These are phyloP conservation scores for Drosophila kikkawai DNA, from an alignment of 1,140 invertebrate genomes.

Conservation along the genomic window DNA sequence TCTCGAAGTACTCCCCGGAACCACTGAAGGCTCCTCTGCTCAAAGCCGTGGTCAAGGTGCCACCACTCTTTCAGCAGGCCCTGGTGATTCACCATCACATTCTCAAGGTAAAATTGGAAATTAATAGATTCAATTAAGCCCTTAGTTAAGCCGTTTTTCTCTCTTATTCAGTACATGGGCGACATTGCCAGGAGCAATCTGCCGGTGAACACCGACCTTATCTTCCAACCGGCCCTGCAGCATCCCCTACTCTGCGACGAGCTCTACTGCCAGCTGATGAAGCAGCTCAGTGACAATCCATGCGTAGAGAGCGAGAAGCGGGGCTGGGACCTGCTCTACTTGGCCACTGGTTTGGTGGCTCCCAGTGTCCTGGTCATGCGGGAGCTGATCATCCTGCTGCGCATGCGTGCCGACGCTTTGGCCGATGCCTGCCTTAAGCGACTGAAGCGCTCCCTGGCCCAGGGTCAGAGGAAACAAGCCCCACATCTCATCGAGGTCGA, in stretches of 20 bases:
- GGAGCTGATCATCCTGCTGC: slow-evolving; percentile 90
- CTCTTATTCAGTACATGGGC: slow-evolving; percentile 91
- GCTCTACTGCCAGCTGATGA: slow-evolving; percentile 97
- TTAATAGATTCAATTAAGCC: no score
- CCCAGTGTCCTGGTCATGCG: slow-evolving; percentile 88
- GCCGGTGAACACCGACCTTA: slow-evolving; percentile 92
- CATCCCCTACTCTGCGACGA: slow-evolving; percentile 94
- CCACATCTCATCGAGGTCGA: slow-evolving; percentile 97
- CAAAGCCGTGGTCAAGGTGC: slow-evolving; percentile 91
- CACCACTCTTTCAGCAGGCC: slow-evolving; percentile 91
- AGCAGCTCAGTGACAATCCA: slow-evolving; percentile 95
- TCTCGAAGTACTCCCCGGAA: slow-evolving; percentile 94
- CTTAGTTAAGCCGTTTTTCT: not conserved
- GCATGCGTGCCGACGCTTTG: slow-evolving; percentile 91
- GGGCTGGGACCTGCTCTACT: slow-evolving; percentile 97
- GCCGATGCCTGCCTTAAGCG: slow-evolving; percentile 93
- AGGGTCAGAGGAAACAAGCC: slow-evolving; percentile 93
- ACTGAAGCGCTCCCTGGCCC: slow-evolving; percentile 91
- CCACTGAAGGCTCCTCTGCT: slow-evolving; percentile 94
- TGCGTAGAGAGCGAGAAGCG: slow-evolving; percentile 93
- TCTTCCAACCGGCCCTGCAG: slow-evolving; percentile 93
- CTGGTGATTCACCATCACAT: slow-evolving; percentile 91
- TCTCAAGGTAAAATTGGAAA: slow-evolving; percentile 87
- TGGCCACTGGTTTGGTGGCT: slow-evolving; percentile 94
- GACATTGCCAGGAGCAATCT: slow-evolving; percentile 92